Evolutionary conservation across 2,113 vertebrate genomes (phyloP).

Genomic region (Delphinus delphis): DNA sequence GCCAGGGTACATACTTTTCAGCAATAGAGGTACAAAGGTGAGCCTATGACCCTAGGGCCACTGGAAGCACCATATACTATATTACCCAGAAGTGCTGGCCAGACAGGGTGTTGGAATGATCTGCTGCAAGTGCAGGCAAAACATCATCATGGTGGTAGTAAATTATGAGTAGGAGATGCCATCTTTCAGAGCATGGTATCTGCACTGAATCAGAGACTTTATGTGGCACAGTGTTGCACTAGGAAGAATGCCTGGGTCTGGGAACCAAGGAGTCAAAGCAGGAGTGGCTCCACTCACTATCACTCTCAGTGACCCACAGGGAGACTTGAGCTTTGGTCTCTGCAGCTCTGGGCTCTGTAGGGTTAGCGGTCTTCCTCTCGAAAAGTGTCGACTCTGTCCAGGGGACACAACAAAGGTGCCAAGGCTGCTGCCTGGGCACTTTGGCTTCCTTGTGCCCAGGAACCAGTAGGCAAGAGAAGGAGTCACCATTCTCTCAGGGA

Average conservation of each 20-base stretch:
- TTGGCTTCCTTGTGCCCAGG: not conserved
- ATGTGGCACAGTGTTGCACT: not conserved
- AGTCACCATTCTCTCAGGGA: not conserved
- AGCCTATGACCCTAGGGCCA: no score
- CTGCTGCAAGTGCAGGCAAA: not conserved
- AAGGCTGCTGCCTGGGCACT: not conserved
- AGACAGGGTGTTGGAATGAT: not conserved
- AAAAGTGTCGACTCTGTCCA: not conserved
- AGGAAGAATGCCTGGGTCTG: not conserved
- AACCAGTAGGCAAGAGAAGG: not conserved
- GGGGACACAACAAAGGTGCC: not conserved
- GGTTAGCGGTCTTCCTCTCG: not conserved
- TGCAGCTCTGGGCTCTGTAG: not conserved
- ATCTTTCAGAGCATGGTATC: not conserved
- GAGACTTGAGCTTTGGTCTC: not conserved
- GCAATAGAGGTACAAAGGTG: not conserved
- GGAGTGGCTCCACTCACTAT: not conserved
- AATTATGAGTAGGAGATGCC: not conserved
- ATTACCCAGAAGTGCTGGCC: not conserved
- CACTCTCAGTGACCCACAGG: not conserved
- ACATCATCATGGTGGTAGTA: not conserved
- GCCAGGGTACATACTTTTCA: not conserved
- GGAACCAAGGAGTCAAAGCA: not conserved
- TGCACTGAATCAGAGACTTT: not conserved
- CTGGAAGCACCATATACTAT: not conserved